A percentile compares a stretch with the other conserved stretches of the same genome.
phyloP scores from a whole-genome alignment of 2,888 invertebrate genomes.

The Cheilosia scutellata region DNA sequence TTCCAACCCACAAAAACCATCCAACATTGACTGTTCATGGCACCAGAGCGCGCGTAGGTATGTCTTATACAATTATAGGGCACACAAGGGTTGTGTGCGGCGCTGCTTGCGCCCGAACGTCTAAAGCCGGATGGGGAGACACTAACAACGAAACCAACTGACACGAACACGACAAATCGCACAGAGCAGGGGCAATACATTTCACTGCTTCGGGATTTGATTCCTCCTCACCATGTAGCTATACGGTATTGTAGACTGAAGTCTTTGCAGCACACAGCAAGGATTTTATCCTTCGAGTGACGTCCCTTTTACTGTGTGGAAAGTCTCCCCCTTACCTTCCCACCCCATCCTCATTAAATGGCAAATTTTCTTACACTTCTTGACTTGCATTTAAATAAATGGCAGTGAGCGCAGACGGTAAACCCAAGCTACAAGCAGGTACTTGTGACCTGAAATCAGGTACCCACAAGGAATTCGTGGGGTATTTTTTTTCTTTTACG shows the following conservation, averaged over 20 bases:
- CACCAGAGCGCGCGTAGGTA: slow-evolving; percentile 55
- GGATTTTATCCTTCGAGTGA: slow-evolving; percentile 73
- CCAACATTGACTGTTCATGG: slow-evolving; percentile 73
- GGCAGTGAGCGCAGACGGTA: slow-evolving; percentile 67
- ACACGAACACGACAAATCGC: slow-evolving; percentile 77
- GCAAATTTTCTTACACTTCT: slow-evolving; percentile 76
- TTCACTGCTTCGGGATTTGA: slow-evolving; percentile 75
- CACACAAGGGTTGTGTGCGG: slow-evolving; percentile 60
- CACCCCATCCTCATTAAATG: slow-evolving; percentile 65
- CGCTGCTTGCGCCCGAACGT: slow-evolving; percentile 66
- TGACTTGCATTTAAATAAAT: slow-evolving; percentile 76
- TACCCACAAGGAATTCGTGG: slow-evolving; percentile 70
- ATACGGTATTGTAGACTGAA: slow-evolving; percentile 41
- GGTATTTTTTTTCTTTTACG: slow-evolving; percentile 63
- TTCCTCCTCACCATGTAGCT: slow-evolving; percentile 56
- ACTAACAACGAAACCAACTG: slow-evolving; percentile 78
- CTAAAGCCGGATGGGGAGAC: slow-evolving; percentile 76
- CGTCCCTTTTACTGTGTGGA: slow-evolving; percentile 60
- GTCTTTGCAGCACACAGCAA: slow-evolving; percentile 31
- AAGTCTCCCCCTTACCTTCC: slow-evolving; percentile 21
- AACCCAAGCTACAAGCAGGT: slow-evolving; percentile 48
- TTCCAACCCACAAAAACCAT: slow-evolving; percentile 61
- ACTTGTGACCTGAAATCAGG: slow-evolving; percentile 72
- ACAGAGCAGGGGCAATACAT: slow-evolving; percentile 71
- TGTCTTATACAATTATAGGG: slow-evolving; percentile 75